These are phyloP conservation scores for Pasiphila rectangulata DNA, from an alignment of 2,888 invertebrate genomes.

Conservation along the genomic window DNA sequence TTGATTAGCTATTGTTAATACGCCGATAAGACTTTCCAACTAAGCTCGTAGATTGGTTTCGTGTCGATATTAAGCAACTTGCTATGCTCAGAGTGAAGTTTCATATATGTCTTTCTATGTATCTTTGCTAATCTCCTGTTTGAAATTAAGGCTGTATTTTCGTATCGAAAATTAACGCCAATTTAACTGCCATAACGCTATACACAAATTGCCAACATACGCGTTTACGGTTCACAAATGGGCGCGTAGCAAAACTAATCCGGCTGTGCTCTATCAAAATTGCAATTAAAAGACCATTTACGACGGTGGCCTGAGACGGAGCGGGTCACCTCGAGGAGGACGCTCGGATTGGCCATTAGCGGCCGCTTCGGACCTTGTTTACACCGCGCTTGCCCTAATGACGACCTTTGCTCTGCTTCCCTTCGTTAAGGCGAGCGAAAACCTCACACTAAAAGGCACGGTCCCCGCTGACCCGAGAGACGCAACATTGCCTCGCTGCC, in stretches of 20 bases:
- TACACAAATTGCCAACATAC: slow-evolving; percentile 13
- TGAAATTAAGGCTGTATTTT: neutral
- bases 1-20: slow-evolving; percentile 51
- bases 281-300: slow-evolving; percentile 80
- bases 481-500: slow-evolving; percentile 50
- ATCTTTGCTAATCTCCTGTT: slow-evolving; percentile 5
- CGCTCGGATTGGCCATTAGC: slow-evolving; percentile 81
- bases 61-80: slow-evolving; percentile 24
- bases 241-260: slow-evolving; percentile 66
- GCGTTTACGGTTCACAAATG: slow-evolving; percentile 38
- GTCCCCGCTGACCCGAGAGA: slow-evolving; percentile 72
- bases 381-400: slow-evolving; percentile 82
- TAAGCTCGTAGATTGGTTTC: slow-evolving; percentile 26
- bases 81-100: slow-evolving; percentile 13
- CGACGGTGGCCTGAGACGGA: slow-evolving; percentile 65
- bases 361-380: slow-evolving; percentile 80
- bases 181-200: slow-evolving; percentile 4
- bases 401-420: slow-evolving; percentile 81
- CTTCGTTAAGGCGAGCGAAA: slow-evolving; percentile 81
- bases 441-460: slow-evolving; percentile 80
- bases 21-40: slow-evolving; percentile 28
- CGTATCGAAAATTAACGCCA: neutral
- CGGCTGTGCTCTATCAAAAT: slow-evolving; percentile 72
- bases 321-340: slow-evolving; percentile 77
- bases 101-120: slow-evolving; percentile 10